phyloP scores from a whole-genome alignment of 2,888 invertebrate genomes.

The Thymelicus sylvestris region DNA sequence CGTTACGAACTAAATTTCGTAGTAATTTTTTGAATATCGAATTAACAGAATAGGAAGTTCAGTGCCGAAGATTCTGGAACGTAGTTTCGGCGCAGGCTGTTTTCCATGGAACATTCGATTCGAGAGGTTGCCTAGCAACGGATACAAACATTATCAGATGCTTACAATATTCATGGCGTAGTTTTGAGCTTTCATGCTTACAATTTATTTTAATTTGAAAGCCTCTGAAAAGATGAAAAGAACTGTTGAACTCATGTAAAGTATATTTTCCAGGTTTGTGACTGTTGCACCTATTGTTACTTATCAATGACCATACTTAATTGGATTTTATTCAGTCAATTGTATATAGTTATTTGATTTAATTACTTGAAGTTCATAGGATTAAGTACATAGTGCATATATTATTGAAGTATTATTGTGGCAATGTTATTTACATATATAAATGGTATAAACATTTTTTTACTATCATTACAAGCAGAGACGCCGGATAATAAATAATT shows the following conservation, averaged over 20 bases:
- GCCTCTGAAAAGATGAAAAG: not conserved
- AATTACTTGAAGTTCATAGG: not conserved
- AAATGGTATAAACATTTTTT: no score
- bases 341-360: not conserved
- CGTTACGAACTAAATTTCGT: not conserved
- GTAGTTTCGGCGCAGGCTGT: slow-evolving; percentile 37
- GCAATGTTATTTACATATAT: no score
- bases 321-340: not conserved
- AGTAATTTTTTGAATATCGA: not conserved
- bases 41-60: not conserved
- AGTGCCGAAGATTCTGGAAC: slow-evolving; percentile 62
- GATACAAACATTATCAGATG: slow-evolving; percentile 8
- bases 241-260: not conserved
- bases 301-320: slow-evolving; percentile 2
- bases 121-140: slow-evolving; percentile 66
- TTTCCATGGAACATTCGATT: slow-evolving; percentile 52
- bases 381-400: no score
- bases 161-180: not conserved
- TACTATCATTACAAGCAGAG: no score
- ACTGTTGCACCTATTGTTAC: not conserved
- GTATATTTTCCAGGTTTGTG: not conserved
- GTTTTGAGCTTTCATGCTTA: no score
- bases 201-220: not conserved
- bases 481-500: no score
- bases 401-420: no score